Conservation (phyloP, 1,140 invertebrate genomes). For the Apis cerana region DNA sequence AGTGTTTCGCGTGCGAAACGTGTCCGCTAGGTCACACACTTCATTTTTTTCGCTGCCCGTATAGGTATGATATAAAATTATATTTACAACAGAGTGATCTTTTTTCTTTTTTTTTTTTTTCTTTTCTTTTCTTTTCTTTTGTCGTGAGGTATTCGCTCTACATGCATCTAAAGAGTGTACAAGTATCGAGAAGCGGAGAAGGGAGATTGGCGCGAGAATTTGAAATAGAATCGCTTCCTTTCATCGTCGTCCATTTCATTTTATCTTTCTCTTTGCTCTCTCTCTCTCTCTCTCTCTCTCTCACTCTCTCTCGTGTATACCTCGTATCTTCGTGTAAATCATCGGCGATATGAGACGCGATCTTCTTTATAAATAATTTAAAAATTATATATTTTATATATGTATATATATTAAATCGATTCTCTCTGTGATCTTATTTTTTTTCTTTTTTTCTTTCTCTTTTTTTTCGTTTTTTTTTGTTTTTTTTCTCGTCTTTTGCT, state of each 20-base stretch:
- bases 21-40: conserved; percentile 40
- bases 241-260: not conserved
- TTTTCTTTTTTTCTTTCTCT: not conserved
- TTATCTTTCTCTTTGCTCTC: conserved; percentile 20
- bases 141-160: conserved; percentile 72
- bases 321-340: not conserved
- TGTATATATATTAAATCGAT: conserved; percentile 52
- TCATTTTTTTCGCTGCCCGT: conserved; percentile 33
- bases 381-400: conserved; percentile 60
- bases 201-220: conserved; percentile 19
- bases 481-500: conserved; percentile 8
- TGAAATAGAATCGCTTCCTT: not conserved
- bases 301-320: not conserved
- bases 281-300: conserved; percentile 24
- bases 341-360: conserved; percentile 16
- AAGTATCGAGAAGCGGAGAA: conserved; percentile 50
- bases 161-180: conserved; percentile 64
- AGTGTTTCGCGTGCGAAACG: not conserved
- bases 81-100: conserved; percentile 73
- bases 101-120: conserved; percentile 27
- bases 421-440: conserved; percentile 13
- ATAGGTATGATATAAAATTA: conserved; percentile 68
- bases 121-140: conserved; percentile 22
- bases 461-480: not conserved
- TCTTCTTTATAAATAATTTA: conserved; percentile 66